Evolutionary conservation across 2,797 vertebrate genomes (phyloP), one percentile per base, ranked within the genome.

Genomic region (Chloroceryle amazona): DNA sequence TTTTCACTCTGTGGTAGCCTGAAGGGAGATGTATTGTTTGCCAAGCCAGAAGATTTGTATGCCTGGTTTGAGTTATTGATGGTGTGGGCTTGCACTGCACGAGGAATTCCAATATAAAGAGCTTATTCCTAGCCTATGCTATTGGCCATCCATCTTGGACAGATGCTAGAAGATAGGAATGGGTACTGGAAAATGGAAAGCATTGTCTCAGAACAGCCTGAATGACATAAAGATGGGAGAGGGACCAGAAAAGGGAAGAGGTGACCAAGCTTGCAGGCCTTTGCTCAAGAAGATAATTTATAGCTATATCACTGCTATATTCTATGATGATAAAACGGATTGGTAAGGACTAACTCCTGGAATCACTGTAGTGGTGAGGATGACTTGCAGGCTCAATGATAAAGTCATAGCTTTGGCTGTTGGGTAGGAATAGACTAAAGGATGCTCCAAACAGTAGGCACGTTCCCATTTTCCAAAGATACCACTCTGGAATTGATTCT

Each of bases 31-130:
- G 13, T 65, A 86, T 71, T 90, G 37, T 80, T 76, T 70, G 29
- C 74, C 22, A 1, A 66, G 80, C 21, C 31, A 44, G 37, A 72
- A 89, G 82, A 91, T 81, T 52, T 70, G 66, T 57, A 35, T 37
- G 62, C 51, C 91, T 96, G 89, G 66, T 90, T 84, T 84, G 66
- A 84, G 73, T 91, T 96, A 91, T 3, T 81, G 66, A n/a, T 51
- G 78, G 54, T 15, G 23, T 81, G 79, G 35, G 35, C 63, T 92
- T 86, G 75, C 28, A 51, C 42, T 60, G 68, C 78, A 75, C 46
- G 37, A 78, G n/a, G 83, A 92, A 95, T 93, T 83, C 57, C 85
- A 86, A 51, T 20, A 94, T 86, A 78, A 93, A 83, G 87, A 90
- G 19, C 29, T 91, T 42, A 16, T 93, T 93, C 82, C 42, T 51